These are phyloP conservation scores for Diachasma alloeum DNA, from an alignment of 1,140 invertebrate genomes.

Conservation along the genomic window DNA sequence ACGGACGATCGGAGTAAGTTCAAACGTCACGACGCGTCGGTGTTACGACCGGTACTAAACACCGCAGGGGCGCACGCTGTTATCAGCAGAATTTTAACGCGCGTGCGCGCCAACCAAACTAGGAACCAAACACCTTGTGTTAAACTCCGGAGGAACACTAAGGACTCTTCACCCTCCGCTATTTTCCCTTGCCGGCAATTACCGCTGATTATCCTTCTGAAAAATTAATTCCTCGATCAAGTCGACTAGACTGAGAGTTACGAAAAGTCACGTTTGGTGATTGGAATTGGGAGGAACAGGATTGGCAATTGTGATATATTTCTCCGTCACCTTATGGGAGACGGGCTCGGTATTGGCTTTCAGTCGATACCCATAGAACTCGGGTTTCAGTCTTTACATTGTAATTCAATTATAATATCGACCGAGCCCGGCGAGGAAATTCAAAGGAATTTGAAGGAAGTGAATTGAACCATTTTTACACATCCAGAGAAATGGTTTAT, in stretches of 20 bases:
- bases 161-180: background rate
- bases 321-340: background rate
- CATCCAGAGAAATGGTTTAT: too few relatives aligned
- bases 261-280: background rate
- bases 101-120: slow-evolving; percentile 15
- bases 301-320: background rate
- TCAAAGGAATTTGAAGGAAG: background rate
- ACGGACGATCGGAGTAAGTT: background rate
- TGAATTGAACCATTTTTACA: background rate
- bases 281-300: too few relatives aligned
- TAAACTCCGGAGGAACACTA: background rate
- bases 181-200: background rate
- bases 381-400: slow-evolving; percentile 7
- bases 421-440: background rate
- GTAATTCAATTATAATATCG: slow-evolving; percentile 28
- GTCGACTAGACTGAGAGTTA: background rate
- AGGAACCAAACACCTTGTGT: background rate
- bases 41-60: slow-evolving; percentile 27
- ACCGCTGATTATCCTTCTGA: background rate
- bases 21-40: slow-evolving; percentile 21
- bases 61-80: slow-evolving; percentile 26
- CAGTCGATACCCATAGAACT: slow-evolving; percentile 5
- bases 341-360: slow-evolving; percentile 6
- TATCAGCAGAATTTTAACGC: slow-evolving; percentile 22
- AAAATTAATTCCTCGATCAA: background rate